Conservation (phyloP, 1,140 invertebrate species). For the Onthophagus taurus region DNA sequence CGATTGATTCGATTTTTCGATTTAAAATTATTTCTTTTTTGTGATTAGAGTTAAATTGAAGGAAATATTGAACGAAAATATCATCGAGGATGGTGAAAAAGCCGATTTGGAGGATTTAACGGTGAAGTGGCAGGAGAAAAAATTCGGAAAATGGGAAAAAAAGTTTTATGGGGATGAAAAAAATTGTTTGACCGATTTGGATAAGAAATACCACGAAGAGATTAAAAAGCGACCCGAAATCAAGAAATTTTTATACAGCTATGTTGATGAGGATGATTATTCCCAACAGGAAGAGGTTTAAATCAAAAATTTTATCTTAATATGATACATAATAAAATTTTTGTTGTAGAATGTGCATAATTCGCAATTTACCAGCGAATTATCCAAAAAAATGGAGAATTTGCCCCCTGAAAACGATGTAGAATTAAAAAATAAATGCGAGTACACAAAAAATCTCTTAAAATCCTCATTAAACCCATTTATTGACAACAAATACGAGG, state of each 20-base stretch:
- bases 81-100: conserved; percentile 9
- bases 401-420: background rate
- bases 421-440: too few species aligned
- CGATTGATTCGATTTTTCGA: background rate
- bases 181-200: conserved; percentile 31
- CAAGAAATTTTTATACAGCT: conserved; percentile 23
- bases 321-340: background rate
- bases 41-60: conserved; percentile 18
- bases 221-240: conserved; percentile 15
- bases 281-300: conserved; percentile 5
- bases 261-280: conserved; percentile 24
- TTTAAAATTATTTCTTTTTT: too few species aligned
- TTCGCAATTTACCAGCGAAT: background rate
- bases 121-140: conserved; percentile 30
- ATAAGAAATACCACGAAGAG: conserved; percentile 26
- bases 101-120: conserved; percentile 15
- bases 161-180: conserved; percentile 24
- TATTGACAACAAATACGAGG: conserved; percentile 12
- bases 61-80: conserved; percentile 10
- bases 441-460: conserved; percentile 9
- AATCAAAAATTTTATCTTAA: background rate
- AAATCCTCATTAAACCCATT: conserved; percentile 17
- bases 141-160: conserved; percentile 27
- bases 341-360: background rate
- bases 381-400: background rate